Evolutionary conservation across 2,797 vertebrate species (phyloP).

Genomic region (Botia kubotai): DNA sequence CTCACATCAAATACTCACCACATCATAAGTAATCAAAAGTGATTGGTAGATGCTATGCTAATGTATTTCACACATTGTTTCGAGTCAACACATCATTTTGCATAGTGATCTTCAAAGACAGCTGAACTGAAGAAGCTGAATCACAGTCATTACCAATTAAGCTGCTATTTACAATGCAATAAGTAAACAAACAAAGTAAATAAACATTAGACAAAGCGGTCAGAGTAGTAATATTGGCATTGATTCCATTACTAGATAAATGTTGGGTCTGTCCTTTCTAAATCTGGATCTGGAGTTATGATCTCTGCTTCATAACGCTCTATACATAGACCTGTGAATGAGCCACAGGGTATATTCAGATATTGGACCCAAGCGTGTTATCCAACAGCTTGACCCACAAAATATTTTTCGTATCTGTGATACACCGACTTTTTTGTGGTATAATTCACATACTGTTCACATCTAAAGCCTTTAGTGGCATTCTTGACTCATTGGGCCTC

Average conservation of each 20-base stretch:
- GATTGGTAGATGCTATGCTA: not conserved
- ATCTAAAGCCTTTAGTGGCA: not conserved
- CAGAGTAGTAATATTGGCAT: not conserved
- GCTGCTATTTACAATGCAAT: not conserved
- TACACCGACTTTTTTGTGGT: not conserved
- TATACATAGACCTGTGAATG: slow-evolving; percentile 50
- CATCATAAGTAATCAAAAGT: too few relatives aligned
- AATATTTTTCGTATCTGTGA: slow-evolving; percentile 5
- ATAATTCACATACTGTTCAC: not conserved
- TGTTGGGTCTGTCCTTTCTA: slow-evolving; percentile 15
- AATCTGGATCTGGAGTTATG: slow-evolving; percentile 6
- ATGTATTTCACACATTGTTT: not conserved
- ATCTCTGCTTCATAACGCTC: slow-evolving; percentile 27
- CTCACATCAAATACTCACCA: slow-evolving; percentile 33
- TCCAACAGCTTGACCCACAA: slow-evolving; percentile 7
- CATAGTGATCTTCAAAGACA: not conserved
- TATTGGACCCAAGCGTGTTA: slow-evolving; percentile 23
- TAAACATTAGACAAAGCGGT: not conserved
- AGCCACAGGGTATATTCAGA: slow-evolving; percentile 21
- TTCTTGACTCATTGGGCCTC: too few relatives aligned
- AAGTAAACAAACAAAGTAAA: slow-evolving; percentile 9
- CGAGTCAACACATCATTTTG: not conserved
- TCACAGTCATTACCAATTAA: not conserved
- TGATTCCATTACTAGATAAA: slow-evolving; percentile 29
- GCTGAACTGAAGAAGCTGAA: not conserved